Evolutionary conservation across 2,797 vertebrate species (phyloP).

Genomic region (Rhynchotus rufescens): DNA sequence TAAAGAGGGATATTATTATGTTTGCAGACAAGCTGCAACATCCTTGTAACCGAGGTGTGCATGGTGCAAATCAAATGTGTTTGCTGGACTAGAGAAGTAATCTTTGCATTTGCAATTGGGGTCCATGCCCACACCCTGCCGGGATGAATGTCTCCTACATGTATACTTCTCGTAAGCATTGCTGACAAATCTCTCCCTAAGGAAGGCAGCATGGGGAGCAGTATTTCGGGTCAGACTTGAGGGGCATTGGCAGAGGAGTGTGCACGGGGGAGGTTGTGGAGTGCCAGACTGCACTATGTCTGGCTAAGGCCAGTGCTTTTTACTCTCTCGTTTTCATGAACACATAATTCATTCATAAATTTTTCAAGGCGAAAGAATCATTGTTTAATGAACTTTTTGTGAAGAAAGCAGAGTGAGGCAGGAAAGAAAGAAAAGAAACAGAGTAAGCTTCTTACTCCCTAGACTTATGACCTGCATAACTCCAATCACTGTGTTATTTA

Average conservation of each 20-base stretch:
- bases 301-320: background rate
- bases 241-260: accelerated
- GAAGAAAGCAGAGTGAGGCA: constrained; percentile 2
- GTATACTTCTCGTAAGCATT: accelerated
- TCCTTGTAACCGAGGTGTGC: background rate
- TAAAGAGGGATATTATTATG: background rate
- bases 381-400: constrained; percentile 64
- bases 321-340: constrained; percentile 37
- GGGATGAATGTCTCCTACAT: background rate
- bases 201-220: background rate
- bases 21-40: background rate
- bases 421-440: background rate
- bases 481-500: constrained; percentile 39
- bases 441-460: constrained; percentile 16
- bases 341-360: constrained; percentile 22
- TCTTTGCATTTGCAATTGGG: background rate
- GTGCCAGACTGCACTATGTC: background rate
- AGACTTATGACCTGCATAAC: constrained; percentile 59
- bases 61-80: background rate
- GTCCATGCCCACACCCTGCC: accelerated
- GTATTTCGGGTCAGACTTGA: background rate
- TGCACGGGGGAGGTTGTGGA: accelerated
- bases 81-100: background rate
- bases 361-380: constrained; percentile 39
- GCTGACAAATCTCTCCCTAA: background rate